Conservation (phyloP, 2,888 invertebrate species). For the Blera fallax region DNA sequence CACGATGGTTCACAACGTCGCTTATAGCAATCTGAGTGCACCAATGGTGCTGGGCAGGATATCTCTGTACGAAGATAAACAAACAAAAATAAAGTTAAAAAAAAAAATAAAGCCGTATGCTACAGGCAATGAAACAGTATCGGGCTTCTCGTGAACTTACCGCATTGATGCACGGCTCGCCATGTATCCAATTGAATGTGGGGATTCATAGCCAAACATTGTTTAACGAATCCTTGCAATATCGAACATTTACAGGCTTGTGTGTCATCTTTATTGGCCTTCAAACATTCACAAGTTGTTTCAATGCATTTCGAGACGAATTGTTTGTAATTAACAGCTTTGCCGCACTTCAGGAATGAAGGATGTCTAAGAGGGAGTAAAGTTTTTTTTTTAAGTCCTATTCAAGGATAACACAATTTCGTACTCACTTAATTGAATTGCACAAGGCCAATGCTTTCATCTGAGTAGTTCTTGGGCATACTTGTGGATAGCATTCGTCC, state of each 20-base stretch:
- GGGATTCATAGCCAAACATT: conserved; percentile 87
- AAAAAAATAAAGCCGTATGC: background rate
- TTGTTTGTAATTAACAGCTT: conserved; percentile 86
- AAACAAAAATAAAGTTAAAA: conserved; percentile 82
- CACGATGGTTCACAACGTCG: conserved; percentile 91
- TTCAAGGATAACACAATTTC: background rate
- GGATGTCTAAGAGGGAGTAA: conserved; percentile 82
- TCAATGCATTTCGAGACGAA: conserved; percentile 89
- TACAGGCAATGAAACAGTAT: background rate
- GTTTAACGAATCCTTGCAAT: conserved; percentile 87
- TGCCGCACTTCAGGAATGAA: conserved; percentile 86
- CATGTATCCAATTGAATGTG: conserved; percentile 86
- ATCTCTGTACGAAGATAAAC: conserved; percentile 41
- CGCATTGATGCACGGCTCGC: conserved; percentile 87
- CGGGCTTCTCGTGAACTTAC: conserved; percentile 74
- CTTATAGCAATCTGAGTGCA: conserved; percentile 92
- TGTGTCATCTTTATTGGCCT: conserved; percentile 81
- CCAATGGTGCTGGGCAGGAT: conserved; percentile 82
- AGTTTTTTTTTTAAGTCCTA: background rate
- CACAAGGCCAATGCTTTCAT: conserved; percentile 87
- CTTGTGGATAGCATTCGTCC: conserved; percentile 84
- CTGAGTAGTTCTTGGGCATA: conserved; percentile 85
- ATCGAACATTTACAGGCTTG: conserved; percentile 87
- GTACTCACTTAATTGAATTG: conserved; percentile 85
- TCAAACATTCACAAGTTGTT: conserved; percentile 88